Evolutionary conservation across 2,888 invertebrate genomes (phyloP).

Genomic region (Pinctada fucata): DNA sequence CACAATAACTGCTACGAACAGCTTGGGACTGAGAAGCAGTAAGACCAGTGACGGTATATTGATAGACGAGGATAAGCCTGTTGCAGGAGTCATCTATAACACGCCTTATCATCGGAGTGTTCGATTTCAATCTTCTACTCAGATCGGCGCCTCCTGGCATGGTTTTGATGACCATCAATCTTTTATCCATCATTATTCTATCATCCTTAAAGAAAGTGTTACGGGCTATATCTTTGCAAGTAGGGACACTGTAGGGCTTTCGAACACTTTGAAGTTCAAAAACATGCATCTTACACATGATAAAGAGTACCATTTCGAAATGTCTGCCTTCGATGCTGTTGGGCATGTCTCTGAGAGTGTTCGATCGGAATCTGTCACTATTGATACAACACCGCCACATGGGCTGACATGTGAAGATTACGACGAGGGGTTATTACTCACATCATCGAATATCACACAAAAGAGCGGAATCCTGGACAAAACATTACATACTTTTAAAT

Average conservation of each 20-base stretch:
- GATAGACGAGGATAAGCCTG: constrained; percentile 33
- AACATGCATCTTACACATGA: neutral
- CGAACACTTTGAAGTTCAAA: neutral
- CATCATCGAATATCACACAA: neutral
- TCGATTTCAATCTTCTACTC: constrained; percentile 39
- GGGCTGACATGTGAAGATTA: constrained; percentile 3
- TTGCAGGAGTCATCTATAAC: constrained; percentile 48
- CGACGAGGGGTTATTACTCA: neutral
- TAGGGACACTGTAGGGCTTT: neutral
- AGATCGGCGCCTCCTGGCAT: constrained; percentile 47
- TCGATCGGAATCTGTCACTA: neutral
- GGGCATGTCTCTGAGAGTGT: neutral
- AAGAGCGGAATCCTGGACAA: neutral
- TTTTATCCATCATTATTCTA: constrained; percentile 39
- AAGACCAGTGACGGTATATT: constrained; percentile 47
- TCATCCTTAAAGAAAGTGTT: constrained; percentile 14
- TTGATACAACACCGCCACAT: neutral
- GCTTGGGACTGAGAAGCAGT: constrained; percentile 42
- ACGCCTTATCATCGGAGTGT: constrained; percentile 33
- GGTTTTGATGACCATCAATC: constrained; percentile 49
- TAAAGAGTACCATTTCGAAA: neutral
- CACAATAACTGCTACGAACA: constrained; percentile 48
- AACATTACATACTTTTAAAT: too few relatives aligned
- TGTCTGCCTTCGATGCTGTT: constrained; percentile 5
- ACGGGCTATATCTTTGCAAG: neutral